Evolutionary conservation across 2,113 vertebrate species (phyloP).

Genomic region (Tonatia bakeri): DNA sequence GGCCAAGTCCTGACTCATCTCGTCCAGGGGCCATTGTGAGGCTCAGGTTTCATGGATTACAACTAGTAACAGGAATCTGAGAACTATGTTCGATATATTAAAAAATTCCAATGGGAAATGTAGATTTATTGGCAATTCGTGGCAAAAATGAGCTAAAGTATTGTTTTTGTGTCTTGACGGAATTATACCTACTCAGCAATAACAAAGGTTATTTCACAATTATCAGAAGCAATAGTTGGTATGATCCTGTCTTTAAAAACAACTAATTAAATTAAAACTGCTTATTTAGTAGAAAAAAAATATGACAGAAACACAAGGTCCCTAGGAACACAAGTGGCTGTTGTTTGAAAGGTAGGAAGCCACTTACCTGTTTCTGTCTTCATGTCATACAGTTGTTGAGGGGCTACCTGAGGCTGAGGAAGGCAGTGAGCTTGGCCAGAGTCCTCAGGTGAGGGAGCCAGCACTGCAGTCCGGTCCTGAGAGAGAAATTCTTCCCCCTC

Average conservation of each 20-base stretch:
- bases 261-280: not conserved
- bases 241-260: not conserved
- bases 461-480: not conserved
- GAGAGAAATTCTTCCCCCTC: not conserved
- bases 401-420: not conserved
- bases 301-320: not conserved
- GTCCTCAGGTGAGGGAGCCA: not conserved
- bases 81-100: not conserved
- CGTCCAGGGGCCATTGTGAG: not conserved
- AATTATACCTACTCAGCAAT: not conserved
- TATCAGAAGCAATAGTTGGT: not conserved
- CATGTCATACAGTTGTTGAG: not conserved
- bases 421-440: not conserved
- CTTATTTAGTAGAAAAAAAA: not conserved
- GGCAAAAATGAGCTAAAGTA: not conserved
- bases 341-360: not conserved
- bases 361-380: not conserved
- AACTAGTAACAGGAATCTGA: not conserved
- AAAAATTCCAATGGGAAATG: not conserved
- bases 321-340: not conserved
- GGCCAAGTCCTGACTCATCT: not conserved
- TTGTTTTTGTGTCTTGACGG: slow-evolving; percentile 1
- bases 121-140: not conserved
- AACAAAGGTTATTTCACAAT: not conserved
- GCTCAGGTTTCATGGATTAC: not conserved